Evolutionary conservation across 1,140 invertebrate genomes (phyloP).

Genomic region (Hycleus phaleratus): DNA sequence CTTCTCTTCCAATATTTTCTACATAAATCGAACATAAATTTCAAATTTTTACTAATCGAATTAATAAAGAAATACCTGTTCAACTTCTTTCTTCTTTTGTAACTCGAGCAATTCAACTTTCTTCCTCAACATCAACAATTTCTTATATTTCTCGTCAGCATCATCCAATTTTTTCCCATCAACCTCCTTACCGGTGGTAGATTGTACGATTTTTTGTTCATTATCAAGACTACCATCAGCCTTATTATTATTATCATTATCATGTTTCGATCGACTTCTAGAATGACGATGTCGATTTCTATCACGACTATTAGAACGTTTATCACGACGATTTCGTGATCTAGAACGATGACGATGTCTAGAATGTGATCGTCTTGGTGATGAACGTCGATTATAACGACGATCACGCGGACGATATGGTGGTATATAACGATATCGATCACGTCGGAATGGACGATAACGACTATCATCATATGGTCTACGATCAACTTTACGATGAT

Average conservation of each 20-base stretch:
- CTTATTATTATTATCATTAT: background rate
- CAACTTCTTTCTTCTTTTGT: conserved; percentile 38
- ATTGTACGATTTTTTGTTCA: conserved; percentile 14
- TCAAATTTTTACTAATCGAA: background rate
- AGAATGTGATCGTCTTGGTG: background rate
- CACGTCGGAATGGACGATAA: background rate
- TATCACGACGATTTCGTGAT: conserved; percentile 11
- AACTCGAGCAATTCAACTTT: conserved; percentile 46
- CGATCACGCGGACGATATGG: background rate
- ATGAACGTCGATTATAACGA: background rate
- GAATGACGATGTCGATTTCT: background rate
- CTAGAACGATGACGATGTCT: background rate
- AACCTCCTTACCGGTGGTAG: conserved; percentile 19
- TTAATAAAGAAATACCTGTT: conserved; percentile 22
- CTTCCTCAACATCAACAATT: conserved; percentile 45
- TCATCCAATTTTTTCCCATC: conserved; percentile 37
- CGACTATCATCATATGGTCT: background rate
- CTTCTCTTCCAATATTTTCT: conserved; percentile 41
- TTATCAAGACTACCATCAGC: background rate
- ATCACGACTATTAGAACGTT: background rate
- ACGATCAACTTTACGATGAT: background rate
- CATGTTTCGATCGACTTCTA: background rate
- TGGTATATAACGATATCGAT: background rate
- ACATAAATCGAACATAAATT: conserved; percentile 13
- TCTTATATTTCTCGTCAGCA: conserved; percentile 42